Conservation (phyloP, 2,797 vertebrate genomes). For the Coregonus suidteri region DNA sequence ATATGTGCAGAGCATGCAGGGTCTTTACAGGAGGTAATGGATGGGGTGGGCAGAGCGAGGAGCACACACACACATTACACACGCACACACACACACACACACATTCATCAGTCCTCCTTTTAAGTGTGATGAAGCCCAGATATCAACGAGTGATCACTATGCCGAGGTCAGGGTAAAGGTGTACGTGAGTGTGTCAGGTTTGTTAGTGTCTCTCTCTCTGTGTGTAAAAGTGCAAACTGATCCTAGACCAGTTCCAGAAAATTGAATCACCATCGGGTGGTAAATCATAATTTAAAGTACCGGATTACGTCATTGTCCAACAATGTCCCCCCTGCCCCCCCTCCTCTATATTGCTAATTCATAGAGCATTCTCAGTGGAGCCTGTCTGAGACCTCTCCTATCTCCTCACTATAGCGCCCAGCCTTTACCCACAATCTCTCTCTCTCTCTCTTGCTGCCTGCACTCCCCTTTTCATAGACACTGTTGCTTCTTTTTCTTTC, state of each 20-base stretch:
- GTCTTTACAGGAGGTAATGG: background rate
- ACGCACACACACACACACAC: constrained; percentile 4
- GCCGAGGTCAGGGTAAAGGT: background rate
- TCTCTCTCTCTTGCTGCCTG: background rate
- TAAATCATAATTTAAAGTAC: constrained; percentile 31
- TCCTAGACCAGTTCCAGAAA: constrained; percentile 34
- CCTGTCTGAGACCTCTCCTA: constrained; percentile 13
- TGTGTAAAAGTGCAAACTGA: constrained; percentile 41
- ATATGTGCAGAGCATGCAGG: background rate
- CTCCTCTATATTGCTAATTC: background rate
- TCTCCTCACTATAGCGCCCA: constrained; percentile 21
- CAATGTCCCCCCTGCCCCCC: background rate
- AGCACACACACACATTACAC: background rate
- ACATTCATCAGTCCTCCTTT: background rate
- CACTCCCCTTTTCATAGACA: background rate
- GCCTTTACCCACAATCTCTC: constrained; percentile 15
- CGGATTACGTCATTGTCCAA: background rate
- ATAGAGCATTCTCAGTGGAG: constrained; percentile 9
- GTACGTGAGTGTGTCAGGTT: background rate
- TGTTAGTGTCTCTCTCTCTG: constrained; percentile 31
- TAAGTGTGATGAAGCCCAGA: background rate
- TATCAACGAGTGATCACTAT: background rate
- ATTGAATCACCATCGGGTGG: constrained; percentile 30
- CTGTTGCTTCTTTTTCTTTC: background rate
- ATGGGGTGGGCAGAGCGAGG: background rate